A percentile compares a stretch with the other conserved stretches of the same genome.
phyloP scores from a whole-genome alignment of 2,797 vertebrate species.

The Microctenopoma lineatum region DNA sequence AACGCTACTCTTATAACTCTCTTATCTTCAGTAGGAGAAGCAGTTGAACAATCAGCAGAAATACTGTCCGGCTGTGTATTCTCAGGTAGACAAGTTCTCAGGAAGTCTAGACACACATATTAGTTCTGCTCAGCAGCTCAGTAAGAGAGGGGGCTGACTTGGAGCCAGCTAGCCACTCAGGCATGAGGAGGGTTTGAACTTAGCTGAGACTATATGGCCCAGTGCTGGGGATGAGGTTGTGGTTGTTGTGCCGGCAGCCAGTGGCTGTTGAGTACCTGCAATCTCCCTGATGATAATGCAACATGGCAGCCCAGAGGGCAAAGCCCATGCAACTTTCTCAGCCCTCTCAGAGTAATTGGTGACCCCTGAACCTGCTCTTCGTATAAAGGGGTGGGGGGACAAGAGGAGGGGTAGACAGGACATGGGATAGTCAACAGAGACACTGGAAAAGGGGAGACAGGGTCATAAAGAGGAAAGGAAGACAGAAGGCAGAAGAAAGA shows the following conservation, averaged over 20 bases:
- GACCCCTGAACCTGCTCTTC: constrained; percentile 85
- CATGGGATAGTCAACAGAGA: constrained; percentile 69
- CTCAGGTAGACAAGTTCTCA: constrained; percentile 58
- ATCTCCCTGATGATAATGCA: constrained; percentile 85
- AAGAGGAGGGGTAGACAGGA: constrained; percentile 53
- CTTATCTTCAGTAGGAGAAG: background rate
- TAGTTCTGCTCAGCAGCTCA: constrained; percentile 74
- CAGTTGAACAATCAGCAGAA: constrained; percentile 26
- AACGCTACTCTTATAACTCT: background rate
- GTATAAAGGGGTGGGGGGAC: constrained; percentile 74
- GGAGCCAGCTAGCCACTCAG: constrained; percentile 64
- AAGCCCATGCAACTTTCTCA: constrained; percentile 86
- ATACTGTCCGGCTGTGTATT: constrained; percentile 38
- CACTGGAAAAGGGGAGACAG: constrained; percentile 62
- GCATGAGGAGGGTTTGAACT: constrained; percentile 70
- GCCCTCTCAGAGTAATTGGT: constrained; percentile 90
- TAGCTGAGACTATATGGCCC: constrained; percentile 46
- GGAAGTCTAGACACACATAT: constrained; percentile 70
- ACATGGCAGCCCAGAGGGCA: constrained; percentile 88
- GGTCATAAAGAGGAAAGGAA: constrained; percentile 65
- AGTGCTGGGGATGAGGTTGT: constrained; percentile 55
- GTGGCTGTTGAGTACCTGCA: constrained; percentile 78
- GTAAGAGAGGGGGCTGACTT: constrained; percentile 55
- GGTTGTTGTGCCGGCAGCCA: constrained; percentile 67
- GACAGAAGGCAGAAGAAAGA: constrained; percentile 50